Evolutionary conservation across 1,140 invertebrate species (phyloP).

Genomic region (Drosophila pectinifera): DNA sequence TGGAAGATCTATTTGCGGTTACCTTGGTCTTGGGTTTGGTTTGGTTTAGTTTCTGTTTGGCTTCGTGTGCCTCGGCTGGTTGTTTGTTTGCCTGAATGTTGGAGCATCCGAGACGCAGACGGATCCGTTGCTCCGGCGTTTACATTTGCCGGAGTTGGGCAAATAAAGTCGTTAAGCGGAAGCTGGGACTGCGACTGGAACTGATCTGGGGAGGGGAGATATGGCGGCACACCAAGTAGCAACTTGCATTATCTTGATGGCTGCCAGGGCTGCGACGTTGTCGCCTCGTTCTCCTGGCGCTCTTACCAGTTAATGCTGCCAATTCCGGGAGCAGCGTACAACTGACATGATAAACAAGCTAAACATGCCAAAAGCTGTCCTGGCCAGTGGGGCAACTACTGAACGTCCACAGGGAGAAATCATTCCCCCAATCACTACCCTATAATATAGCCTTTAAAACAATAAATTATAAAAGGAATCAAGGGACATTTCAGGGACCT

Average conservation of each 20-base stretch:
- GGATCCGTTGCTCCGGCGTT: conserved; percentile 45
- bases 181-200: conserved; percentile 19
- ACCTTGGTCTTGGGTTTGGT: conserved; percentile 50
- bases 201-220: conserved; percentile 18
- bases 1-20: conserved; percentile 79
- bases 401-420: not conserved
- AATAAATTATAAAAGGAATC: not conserved
- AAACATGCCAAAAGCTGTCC: conserved; percentile 37
- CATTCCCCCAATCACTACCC: too few species aligned
- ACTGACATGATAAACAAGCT: conserved; percentile 79
- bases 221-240: conserved; percentile 32
- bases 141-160: conserved; percentile 73
- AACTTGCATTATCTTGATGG: conserved; percentile 49
- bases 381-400: conserved; percentile 13
- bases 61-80: conserved; percentile 47
- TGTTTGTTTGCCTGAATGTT: conserved; percentile 54
- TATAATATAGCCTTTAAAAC: too few species aligned
- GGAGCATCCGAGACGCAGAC: conserved; percentile 28
- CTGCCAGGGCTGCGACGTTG: conserved; percentile 35
- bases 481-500: not conserved
- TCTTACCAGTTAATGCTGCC: conserved; percentile 69
- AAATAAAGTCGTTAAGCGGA: conserved; percentile 76
- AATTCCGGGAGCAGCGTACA: conserved; percentile 63
- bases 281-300: conserved; percentile 31
- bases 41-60: conserved; percentile 43